Evolutionary conservation across 2,888 invertebrate species (phyloP), one percentile per base, ranked within the genome.

Genomic region (Zeuzera pyrina): DNA sequence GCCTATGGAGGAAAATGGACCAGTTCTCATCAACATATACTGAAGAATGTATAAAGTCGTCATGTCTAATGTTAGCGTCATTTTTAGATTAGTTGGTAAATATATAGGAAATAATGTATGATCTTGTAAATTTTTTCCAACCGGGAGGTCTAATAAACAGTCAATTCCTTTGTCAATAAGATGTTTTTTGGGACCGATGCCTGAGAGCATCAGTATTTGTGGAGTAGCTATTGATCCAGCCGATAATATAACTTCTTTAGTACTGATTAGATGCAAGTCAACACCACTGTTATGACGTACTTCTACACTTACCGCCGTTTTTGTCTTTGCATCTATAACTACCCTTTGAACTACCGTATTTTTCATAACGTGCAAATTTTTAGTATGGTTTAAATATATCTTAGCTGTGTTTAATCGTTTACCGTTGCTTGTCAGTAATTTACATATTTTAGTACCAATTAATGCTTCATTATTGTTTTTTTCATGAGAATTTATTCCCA

Each of bases 51-150:
- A 67, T 5, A 61, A 46, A 1, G 57, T 40, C 12, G 66, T 40
- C 3, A 39, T 23, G 21, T 57, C 42, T 15, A 52, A 38, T 3
- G 56, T 29, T 8, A 60, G 8, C 11, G 38, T 27, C 3, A 35
- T 31, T 7, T 49, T 40, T 4, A 38, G 33, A 15, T 52, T 55
- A 12, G 52, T 53, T 34, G 48, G 51, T 3, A 58, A 35, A 31
- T 54, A 52, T 26, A 70, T 23, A n/a, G 67, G 65, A 12, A 48
- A 61, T 43, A 67, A 48, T 2, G 78, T 49, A 49, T 86, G 86
- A 41, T 86, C 86, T 49, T 85, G 84, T 15, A 86, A 63, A 50
- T 86, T 85, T 36, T 65, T 45, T 0, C 86, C 86, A 0, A 85
- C 85, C 0, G 71, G 58, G 7, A 78, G 52, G 42, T 85, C 64